Conservation (phyloP, 1,140 invertebrate species). For the Pseudomyrmex sp. region DNA sequence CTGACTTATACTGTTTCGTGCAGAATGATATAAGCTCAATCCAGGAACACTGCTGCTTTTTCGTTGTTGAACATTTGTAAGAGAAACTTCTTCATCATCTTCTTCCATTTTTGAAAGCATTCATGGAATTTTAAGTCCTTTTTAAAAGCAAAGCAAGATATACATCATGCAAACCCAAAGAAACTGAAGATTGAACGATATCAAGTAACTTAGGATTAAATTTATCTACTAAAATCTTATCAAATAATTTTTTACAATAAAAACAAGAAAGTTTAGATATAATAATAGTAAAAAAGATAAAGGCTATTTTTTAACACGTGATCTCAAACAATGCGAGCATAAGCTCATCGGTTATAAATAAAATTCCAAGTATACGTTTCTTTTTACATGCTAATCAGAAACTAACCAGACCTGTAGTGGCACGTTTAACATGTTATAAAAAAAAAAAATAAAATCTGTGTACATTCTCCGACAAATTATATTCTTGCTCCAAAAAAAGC, state of each 20-base stretch:
- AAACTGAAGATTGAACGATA: slow-evolving; percentile 18
- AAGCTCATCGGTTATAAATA: slow-evolving; percentile 5
- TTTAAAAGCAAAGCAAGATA: slow-evolving; percentile 45
- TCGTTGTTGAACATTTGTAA: slow-evolving; percentile 26
- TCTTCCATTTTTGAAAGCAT: slow-evolving; percentile 72
- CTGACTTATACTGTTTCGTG: slow-evolving; percentile 63
- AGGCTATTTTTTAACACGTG: background rate
- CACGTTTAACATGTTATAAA: too few species aligned
- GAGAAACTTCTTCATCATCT: slow-evolving; percentile 70
- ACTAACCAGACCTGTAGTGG: slow-evolving; percentile 16
- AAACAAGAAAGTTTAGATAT: background rate
- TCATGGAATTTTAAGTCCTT: slow-evolving; percentile 51
- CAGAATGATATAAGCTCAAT: slow-evolving; percentile 70
- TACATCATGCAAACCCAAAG: slow-evolving; percentile 61
- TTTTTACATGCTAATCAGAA: background rate
- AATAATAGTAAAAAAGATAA: background rate
- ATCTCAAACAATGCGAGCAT: background rate
- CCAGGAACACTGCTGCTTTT: slow-evolving; percentile 58
- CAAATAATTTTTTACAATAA: background rate
- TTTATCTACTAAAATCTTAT: background rate
- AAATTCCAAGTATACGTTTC: background rate
- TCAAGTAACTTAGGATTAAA: background rate
- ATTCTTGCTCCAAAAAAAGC: too few species aligned
- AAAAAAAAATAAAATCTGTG: too few species aligned
- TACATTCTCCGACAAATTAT: too few species aligned